Percentiles rank a stretch among this genome's conserved stretches.
phyloP scores from a whole-genome alignment of 2,797 vertebrate species.

The Lithobates pipiens region DNA sequence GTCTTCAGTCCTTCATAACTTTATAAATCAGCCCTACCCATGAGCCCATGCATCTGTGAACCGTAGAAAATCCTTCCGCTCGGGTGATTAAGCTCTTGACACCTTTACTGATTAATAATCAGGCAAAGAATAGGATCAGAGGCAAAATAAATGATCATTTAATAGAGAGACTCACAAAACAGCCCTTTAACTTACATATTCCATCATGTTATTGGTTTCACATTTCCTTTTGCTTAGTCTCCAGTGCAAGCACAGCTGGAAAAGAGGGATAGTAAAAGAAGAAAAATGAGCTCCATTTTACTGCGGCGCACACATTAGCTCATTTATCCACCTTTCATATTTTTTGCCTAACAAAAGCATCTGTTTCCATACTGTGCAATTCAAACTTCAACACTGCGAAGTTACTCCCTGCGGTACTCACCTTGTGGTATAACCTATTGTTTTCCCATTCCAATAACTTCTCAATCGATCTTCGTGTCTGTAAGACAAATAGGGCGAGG shows the following conservation, averaged over 20 bases:
- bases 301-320: conserved; percentile 84
- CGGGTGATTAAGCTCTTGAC: conserved; percentile 86
- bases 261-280: conserved; percentile 79
- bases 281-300: conserved; percentile 92
- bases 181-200: conserved; percentile 95
- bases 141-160: conserved; percentile 84
- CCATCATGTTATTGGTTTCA: conserved; percentile 99
- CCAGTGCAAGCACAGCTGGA: conserved; percentile 99
- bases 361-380: conserved; percentile 99
- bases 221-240: conserved; percentile 99
- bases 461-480: conserved; percentile 94
- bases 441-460: conserved; percentile 99
- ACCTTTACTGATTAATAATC: conserved; percentile 88
- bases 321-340: conserved; percentile 86
- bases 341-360: conserved; percentile 99
- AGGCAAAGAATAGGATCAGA: conserved; percentile 84
- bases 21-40: conserved; percentile 94
- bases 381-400: conserved; percentile 83
- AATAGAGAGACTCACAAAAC: conserved; percentile 86
- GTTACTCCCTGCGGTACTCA: conserved; percentile 84
- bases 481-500: conserved; percentile 88
- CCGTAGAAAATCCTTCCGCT: conserved; percentile 85
- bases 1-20: conserved; percentile 97
- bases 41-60: conserved; percentile 84
- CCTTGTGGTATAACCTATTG: conserved; percentile 99